phyloP scores from a whole-genome alignment of 2,888 invertebrate species.

The Strigamia transsilvanica region DNA sequence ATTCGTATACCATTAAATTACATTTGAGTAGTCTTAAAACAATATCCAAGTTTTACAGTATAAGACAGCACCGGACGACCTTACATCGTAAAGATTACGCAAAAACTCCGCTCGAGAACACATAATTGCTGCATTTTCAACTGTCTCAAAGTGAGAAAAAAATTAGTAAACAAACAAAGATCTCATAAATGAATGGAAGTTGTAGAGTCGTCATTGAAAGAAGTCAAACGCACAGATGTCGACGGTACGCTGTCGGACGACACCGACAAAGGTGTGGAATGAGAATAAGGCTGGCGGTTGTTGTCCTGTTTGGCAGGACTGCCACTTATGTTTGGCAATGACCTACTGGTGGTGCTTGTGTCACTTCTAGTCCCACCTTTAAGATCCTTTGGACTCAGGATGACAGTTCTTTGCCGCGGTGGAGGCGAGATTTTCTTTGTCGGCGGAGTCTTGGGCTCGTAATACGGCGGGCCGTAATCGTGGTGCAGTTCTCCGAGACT shows the following conservation, averaged over 20 bases:
- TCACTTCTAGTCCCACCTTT: conserved; percentile 9
- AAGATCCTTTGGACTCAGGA: conserved; percentile 10
- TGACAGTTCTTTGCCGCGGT: conserved; percentile 7
- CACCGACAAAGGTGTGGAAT: conserved; percentile 11
- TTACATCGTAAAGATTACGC: neutral
- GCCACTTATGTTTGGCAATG: conserved; percentile 1
- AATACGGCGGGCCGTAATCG: conserved; percentile 48
- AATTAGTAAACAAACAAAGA: neutral
- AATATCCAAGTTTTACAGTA: too few species aligned
- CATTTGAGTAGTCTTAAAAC: too few species aligned
- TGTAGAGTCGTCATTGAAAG: neutral
- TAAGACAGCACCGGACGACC: too few species aligned
- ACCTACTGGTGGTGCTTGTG: neutral
- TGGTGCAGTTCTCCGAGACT: conserved; percentile 50
- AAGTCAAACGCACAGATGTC: conserved; percentile 6
- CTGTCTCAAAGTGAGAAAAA: neutral
- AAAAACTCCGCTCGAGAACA: neutral
- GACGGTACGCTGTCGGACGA: neutral
- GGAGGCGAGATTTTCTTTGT: conserved; percentile 2
- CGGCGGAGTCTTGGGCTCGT: neutral
- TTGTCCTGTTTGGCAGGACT: neutral
- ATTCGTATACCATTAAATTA: too few species aligned
- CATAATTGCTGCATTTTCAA: neutral
- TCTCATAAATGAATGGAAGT: conserved; percentile 17
- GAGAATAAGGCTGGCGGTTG: neutral